phyloP scores from a whole-genome alignment of 2,113 vertebrate genomes.

The Acanthochromis polyacanthus region DNA sequence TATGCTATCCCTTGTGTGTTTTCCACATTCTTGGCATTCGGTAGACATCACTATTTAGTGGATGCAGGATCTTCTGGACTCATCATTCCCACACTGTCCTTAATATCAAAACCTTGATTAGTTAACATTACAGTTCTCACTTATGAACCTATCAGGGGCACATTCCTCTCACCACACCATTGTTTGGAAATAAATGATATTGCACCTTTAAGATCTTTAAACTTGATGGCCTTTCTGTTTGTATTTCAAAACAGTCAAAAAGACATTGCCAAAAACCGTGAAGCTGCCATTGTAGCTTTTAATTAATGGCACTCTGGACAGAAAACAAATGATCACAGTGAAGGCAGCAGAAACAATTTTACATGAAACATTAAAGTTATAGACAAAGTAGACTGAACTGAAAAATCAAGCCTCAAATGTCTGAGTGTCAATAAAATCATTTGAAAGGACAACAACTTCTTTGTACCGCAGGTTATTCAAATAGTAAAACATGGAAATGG shows the following conservation, averaged over 20 bases:
- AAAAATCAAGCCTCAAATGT: not conserved
- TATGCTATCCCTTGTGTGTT: not conserved
- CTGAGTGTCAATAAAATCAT: not conserved
- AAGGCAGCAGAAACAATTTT: not conserved
- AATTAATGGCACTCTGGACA: not conserved
- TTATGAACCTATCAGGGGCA: too few relatives aligned
- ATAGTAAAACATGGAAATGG: not conserved
- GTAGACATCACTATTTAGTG: not conserved
- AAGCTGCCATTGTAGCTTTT: not conserved
- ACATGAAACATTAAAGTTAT: not conserved
- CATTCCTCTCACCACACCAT: not conserved
- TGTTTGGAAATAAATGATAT: not conserved
- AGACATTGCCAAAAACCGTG: too few relatives aligned
- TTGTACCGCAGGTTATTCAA: not conserved
- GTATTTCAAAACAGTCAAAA: not conserved
- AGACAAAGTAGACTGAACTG: not conserved
- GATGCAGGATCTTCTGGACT: not conserved
- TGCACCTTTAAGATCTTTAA: not conserved
- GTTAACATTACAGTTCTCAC: constrained; percentile 1
- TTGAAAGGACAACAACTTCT: not conserved
- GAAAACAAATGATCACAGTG: not conserved
- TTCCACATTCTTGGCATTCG: not conserved
- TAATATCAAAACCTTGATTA: constrained; percentile 2
- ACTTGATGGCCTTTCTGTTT: not conserved
- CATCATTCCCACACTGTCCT: not conserved